Evolutionary conservation across 2,797 vertebrate species (phyloP).

Genomic region (Myotis vivesi): DNA sequence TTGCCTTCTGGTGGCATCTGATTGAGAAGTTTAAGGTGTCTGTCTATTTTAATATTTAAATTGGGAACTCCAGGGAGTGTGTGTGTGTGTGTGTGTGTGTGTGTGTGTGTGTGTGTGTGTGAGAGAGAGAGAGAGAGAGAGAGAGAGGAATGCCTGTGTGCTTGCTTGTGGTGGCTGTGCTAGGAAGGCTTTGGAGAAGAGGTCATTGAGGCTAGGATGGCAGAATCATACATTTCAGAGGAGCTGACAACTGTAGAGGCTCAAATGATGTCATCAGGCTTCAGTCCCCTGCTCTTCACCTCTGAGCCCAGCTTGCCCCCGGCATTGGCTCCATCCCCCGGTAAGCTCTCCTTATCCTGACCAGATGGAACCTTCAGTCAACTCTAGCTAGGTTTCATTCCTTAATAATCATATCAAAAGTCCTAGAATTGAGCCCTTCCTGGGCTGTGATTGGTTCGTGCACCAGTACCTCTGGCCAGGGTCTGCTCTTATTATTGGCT

Average conservation of each 20-base stretch:
- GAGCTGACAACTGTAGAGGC: not conserved
- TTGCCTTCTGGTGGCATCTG: not conserved
- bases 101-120: no score
- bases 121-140: not conserved
- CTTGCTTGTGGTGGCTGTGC: not conserved
- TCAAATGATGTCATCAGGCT: not conserved
- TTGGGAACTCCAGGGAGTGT: not conserved
- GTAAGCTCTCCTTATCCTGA: not conserved
- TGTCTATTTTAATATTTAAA: not conserved
- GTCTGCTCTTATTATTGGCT: not conserved
- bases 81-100: no score
- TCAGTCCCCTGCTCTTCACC: not conserved
- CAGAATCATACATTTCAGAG: not conserved
- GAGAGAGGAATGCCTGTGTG: not conserved
- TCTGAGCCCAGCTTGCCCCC: not conserved
- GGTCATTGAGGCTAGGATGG: not conserved
- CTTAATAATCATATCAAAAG: not conserved
- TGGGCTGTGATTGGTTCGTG: not conserved
- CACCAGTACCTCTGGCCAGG: no score
- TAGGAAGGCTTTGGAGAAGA: not conserved
- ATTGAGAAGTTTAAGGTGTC: not conserved
- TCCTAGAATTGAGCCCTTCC: not conserved
- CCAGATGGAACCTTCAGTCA: not conserved
- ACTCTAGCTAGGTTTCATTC: not conserved
- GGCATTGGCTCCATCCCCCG: not conserved